phyloP scores from a whole-genome alignment of 1,140 invertebrate genomes.

The Drosophila simulans region DNA sequence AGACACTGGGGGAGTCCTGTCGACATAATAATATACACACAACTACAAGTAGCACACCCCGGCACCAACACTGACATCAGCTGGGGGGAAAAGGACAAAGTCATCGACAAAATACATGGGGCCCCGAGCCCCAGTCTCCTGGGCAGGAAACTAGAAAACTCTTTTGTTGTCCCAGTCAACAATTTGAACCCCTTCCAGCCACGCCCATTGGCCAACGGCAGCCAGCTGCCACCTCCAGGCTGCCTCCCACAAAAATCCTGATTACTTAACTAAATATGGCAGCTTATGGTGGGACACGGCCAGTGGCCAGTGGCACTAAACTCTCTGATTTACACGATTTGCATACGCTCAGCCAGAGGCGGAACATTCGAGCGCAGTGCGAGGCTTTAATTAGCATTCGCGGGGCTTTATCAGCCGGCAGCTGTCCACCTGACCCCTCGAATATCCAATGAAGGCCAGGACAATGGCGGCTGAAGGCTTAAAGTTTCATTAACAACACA shows the following conservation, averaged over 20 bases:
- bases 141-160: conserved; percentile 55
- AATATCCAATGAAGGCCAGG: conserved; percentile 21
- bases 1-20: conserved; percentile 47
- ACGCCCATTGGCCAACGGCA: not conserved
- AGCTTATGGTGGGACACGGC: conserved; percentile 59
- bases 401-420: conserved; percentile 32
- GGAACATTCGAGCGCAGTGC: conserved; percentile 11
- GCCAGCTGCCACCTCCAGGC: no score
- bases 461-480: conserved; percentile 14
- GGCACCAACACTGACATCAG: not conserved
- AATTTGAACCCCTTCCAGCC: conserved; percentile 27
- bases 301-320: conserved; percentile 48
- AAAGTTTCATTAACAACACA: conserved; percentile 10
- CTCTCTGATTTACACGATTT: conserved; percentile 55
- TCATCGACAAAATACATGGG: conserved; percentile 59
- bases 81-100: conserved; percentile 35
- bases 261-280: conserved; percentile 67
- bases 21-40: conserved; percentile 62
- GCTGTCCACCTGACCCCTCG: conserved; percentile 23
- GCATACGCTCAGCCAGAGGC: conserved; percentile 26
- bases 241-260: conserved; percentile 44
- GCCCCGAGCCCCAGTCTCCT: not conserved
- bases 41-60: conserved; percentile 20
- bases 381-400: conserved; percentile 47
- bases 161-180: conserved; percentile 63